Evolutionary conservation across 2,888 invertebrate genomes (phyloP).

Genomic region (Gastrophysa polygoni): DNA sequence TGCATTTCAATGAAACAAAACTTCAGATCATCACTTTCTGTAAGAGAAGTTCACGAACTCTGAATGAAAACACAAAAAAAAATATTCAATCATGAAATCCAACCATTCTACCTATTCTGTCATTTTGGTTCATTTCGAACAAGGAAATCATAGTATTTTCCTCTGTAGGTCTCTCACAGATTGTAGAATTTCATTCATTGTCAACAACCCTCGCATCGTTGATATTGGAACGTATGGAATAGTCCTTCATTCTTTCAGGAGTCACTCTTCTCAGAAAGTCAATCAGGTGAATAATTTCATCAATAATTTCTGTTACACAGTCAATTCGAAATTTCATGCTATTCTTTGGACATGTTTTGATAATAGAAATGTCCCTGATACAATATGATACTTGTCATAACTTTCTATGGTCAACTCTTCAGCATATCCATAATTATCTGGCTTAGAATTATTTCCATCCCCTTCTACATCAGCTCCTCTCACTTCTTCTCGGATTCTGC

Average conservation of each 20-base stretch:
- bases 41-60: too few species aligned
- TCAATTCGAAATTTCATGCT: too few species aligned
- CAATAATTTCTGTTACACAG: not conserved
- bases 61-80: too few species aligned
- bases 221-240: constrained; percentile 4
- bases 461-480: not conserved
- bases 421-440: constrained; percentile 1
- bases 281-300: not conserved
- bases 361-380: constrained; percentile 11
- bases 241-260: constrained; percentile 6
- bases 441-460: not conserved
- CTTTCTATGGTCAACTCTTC: not conserved
- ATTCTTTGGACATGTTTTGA: not conserved
- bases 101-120: not conserved
- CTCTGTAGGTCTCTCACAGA: not conserved
- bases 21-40: too few species aligned
- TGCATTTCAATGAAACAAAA: too few species aligned
- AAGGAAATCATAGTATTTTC: not conserved
- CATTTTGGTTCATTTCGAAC: not conserved
- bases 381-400: not conserved
- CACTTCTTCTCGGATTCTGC: not conserved
- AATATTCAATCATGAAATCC: not conserved
- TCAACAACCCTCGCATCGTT: not conserved
- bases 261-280: constrained; percentile 3
- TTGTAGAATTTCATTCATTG: not conserved